Evolutionary conservation across 2,113 vertebrate genomes (phyloP).

Genomic region (Hemibates koningsi): DNA sequence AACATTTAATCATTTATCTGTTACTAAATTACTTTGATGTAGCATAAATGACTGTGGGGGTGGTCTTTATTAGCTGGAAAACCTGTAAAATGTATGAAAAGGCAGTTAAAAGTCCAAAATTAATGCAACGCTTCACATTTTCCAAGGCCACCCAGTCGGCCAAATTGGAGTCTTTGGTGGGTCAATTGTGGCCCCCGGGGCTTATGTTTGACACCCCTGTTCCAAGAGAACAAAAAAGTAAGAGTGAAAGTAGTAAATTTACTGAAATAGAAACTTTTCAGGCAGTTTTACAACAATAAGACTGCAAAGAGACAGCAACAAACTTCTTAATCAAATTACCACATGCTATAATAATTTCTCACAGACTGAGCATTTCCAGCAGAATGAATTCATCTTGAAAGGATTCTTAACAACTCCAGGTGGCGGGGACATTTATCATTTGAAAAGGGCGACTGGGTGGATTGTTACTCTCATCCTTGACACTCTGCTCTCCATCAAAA

Average conservation of each 20-base stretch:
- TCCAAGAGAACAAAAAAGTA: neutral
- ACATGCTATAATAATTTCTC: neutral
- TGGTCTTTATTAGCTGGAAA: neutral
- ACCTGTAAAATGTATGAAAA: neutral
- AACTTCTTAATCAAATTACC: neutral
- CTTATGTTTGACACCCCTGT: neutral
- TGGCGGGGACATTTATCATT: conserved; percentile 1
- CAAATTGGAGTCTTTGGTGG: neutral
- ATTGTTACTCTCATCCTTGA: neutral
- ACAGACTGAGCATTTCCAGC: neutral
- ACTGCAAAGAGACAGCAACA: neutral
- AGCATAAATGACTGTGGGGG: neutral
- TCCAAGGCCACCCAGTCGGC: neutral
- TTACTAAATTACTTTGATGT: neutral
- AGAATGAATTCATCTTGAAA: neutral
- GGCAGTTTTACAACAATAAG: neutral
- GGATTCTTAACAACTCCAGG: neutral
- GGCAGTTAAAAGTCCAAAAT: neutral
- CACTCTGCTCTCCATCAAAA: conserved; percentile 26
- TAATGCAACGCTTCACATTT: neutral
- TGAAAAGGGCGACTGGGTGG: conserved; percentile 33
- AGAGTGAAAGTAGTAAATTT: neutral
- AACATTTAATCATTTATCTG: neutral
- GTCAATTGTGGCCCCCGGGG: neutral
- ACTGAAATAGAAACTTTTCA: neutral